These are phyloP conservation scores for Brachyistius frenatus DNA, from an alignment of 2,113 vertebrate genomes.

Conservation along the genomic window DNA sequence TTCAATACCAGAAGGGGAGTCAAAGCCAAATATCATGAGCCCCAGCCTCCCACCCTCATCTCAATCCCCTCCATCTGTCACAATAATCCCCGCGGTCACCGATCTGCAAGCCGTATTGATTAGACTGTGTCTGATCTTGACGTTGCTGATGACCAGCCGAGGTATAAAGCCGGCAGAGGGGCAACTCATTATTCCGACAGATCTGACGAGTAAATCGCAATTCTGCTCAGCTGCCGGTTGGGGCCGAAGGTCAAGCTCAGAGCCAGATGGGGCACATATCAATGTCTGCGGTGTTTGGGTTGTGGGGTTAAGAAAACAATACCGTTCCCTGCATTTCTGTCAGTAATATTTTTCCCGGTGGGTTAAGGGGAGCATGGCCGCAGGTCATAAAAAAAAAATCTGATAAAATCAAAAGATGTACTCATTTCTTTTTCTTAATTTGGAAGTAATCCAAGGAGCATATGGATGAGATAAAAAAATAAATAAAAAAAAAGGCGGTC, in stretches of 20 bases:
- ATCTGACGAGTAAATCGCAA: constrained; percentile 51
- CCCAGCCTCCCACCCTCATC: constrained; percentile 6
- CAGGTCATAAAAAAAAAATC: background rate
- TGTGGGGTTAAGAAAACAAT: background rate
- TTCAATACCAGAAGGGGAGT: constrained; percentile 5
- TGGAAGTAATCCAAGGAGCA: constrained; percentile 14
- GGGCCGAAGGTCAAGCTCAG: constrained; percentile 67
- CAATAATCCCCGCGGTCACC: constrained; percentile 34
- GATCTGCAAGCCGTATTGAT: constrained; percentile 65
- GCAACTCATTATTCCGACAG: constrained; percentile 61
- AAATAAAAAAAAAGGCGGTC: background rate
- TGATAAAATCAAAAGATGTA: background rate
- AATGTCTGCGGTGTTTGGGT: constrained; percentile 11
- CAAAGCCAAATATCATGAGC: constrained; percentile 2
- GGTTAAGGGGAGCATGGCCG: background rate
- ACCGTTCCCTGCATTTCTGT: background rate
- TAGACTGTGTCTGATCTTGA: constrained; percentile 23
- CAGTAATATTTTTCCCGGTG: background rate
- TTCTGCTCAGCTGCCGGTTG: constrained; percentile 48
- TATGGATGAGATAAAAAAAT: constrained; percentile 2
- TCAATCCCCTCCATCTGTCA: constrained; percentile 52
- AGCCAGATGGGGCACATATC: constrained; percentile 62
- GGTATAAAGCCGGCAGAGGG: constrained; percentile 40
- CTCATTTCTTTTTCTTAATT: background rate
- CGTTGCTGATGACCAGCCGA: constrained; percentile 20